phyloP scores from a whole-genome alignment of 2,113 vertebrate genomes.

The Oceanodroma tethys region DNA sequence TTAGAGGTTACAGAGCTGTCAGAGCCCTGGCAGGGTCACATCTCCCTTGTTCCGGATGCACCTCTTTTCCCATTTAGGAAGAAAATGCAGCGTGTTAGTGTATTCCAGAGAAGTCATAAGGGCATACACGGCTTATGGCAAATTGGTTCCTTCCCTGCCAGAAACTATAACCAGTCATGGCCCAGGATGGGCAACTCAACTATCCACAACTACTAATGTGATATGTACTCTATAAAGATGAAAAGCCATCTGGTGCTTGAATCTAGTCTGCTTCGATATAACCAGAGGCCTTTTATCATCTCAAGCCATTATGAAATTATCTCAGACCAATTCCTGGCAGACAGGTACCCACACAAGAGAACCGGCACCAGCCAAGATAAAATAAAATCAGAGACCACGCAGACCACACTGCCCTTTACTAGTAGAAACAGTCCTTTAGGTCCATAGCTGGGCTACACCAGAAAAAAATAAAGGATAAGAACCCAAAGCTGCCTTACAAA shows the following conservation, averaged over 20 bases:
- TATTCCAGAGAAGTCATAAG: background rate
- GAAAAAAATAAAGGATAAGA: background rate
- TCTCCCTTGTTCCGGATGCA: background rate
- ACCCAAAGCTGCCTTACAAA: background rate
- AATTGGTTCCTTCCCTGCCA: background rate
- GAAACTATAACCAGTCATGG: background rate
- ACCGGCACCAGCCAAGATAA: background rate
- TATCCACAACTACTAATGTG: background rate
- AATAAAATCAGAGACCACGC: background rate
- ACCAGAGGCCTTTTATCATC: constrained; percentile 5
- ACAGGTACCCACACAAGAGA: background rate
- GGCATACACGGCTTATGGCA: background rate
- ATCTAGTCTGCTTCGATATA: background rate
- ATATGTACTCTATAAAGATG: background rate
- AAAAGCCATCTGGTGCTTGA: constrained; percentile 2
- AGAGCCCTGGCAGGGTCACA: background rate
- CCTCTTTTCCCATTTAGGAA: background rate
- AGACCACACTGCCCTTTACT: background rate
- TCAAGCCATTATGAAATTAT: background rate
- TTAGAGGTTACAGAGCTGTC: background rate
- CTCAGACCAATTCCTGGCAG: background rate
- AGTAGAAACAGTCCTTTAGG: background rate
- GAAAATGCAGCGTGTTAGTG: background rate
- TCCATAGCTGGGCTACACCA: background rate
- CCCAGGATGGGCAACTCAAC: background rate